phyloP scores from a whole-genome alignment of 2,888 invertebrate species.

The Morpho deidamia region DNA sequence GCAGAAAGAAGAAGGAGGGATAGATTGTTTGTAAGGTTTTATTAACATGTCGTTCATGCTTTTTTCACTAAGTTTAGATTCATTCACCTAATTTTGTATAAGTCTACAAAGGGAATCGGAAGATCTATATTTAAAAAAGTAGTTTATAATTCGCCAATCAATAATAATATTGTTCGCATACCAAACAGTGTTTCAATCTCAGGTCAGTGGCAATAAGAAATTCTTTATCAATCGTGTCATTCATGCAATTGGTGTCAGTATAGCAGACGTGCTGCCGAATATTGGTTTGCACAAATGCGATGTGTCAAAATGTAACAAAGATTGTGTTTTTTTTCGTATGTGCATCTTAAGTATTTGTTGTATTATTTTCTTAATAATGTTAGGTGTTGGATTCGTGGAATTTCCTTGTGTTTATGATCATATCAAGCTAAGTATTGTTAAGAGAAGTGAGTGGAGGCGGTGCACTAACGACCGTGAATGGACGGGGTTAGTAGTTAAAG shows the following conservation, averaged over 20 bases:
- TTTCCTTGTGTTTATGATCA: constrained; percentile 63
- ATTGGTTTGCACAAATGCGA: constrained; percentile 23
- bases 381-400: constrained; percentile 69
- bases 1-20: constrained; percentile 34
- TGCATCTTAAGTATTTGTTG: constrained; percentile 7
- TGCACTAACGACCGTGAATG: constrained; percentile 72
- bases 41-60: constrained; percentile 61
- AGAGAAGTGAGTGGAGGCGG: constrained; percentile 64
- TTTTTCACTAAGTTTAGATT: constrained; percentile 6
- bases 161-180: constrained; percentile 13
- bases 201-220: constrained; percentile 18
- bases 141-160: constrained; percentile 5
- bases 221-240: constrained; percentile 39
- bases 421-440: constrained; percentile 59
- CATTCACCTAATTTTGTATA: constrained; percentile 46
- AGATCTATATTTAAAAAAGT: constrained; percentile 1
- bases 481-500: constrained; percentile 58
- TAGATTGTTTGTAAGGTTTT: constrained; percentile 37
- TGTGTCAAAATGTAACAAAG: constrained; percentile 17
- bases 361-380: constrained; percentile 33
- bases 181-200: constrained; percentile 11
- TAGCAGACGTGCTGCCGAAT: constrained; percentile 50
- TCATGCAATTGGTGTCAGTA: constrained; percentile 63
- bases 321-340: constrained; percentile 9
- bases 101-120: constrained; percentile 31